Conservation (phyloP, 2,797 vertebrate genomes). For the Clarias platycephalus region DNA sequence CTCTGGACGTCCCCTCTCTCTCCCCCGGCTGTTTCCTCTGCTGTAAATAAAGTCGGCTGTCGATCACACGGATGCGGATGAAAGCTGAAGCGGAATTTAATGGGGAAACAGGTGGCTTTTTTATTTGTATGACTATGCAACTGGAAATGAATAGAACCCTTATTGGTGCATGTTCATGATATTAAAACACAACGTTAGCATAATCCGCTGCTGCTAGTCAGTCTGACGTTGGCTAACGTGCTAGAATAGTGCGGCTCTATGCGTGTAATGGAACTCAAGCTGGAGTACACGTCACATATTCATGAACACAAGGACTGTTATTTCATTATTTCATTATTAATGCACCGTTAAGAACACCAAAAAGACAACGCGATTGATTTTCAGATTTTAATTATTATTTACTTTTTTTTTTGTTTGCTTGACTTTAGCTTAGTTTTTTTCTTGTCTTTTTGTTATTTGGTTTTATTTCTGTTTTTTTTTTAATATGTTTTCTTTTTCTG, state of each 20-base stretch:
- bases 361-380: no score
- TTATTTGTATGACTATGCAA: slow-evolving; percentile 58
- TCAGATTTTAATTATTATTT: background rate
- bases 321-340: background rate
- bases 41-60: slow-evolving; percentile 39
- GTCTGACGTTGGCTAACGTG: slow-evolving; percentile 13
- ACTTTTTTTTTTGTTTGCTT: background rate
- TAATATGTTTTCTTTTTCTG: no score
- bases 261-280: slow-evolving; percentile 21
- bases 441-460: background rate
- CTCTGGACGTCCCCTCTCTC: slow-evolving; percentile 40
- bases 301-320: background rate
- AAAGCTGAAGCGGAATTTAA: background rate
- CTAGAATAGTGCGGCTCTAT: slow-evolving; percentile 4
- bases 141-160: slow-evolving; percentile 40
- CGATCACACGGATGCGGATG: slow-evolving; percentile 8
- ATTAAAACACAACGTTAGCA: slow-evolving; percentile 23
- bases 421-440: background rate
- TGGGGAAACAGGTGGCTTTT: slow-evolving; percentile 9
- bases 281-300: background rate
- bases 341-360: background rate
- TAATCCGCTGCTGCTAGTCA: slow-evolving; percentile 27
- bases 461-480: background rate
- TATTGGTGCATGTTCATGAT: slow-evolving; percentile 42
- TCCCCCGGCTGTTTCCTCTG: slow-evolving; percentile 25